Conservation (phyloP, 2,888 invertebrate species). For the Brachypterus glaber region DNA sequence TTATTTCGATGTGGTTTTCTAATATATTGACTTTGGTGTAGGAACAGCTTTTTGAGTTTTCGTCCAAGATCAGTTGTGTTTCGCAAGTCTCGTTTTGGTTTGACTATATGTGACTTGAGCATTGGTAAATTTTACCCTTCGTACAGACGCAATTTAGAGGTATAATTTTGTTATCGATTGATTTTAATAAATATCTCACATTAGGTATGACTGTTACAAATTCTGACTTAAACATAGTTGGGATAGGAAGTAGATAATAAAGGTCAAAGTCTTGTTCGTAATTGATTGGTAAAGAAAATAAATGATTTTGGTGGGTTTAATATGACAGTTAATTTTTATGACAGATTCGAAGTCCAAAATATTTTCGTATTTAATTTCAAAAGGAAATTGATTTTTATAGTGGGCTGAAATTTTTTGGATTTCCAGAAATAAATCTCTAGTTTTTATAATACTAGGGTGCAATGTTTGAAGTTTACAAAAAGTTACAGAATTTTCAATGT, state of each 20-base stretch:
- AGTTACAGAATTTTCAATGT: no score
- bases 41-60: constrained; percentile 1
- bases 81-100: constrained; percentile 1
- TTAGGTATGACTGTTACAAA: no score
- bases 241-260: constrained; percentile 10
- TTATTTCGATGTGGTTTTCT: no score
- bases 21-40: constrained; percentile 13
- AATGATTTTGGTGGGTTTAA: no score
- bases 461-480: constrained; percentile 15
- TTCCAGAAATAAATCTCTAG: constrained; percentile 11
- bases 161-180: no score
- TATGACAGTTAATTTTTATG: constrained; percentile 12
- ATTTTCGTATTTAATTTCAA: no score
- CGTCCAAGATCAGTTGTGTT: background rate
- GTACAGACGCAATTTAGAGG: constrained; percentile 13
- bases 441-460: constrained; percentile 13
- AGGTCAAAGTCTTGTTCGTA: constrained; percentile 12
- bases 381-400: no score
- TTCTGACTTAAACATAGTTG: no score
- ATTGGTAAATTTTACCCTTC: constrained; percentile 11
- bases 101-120: constrained; percentile 5
- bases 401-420: constrained; percentile 10
- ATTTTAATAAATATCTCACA: no score
- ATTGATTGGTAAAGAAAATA: constrained; percentile 12
- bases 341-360: no score